Conservation (phyloP, 2,113 vertebrate genomes). For the Globicephala melas region DNA sequence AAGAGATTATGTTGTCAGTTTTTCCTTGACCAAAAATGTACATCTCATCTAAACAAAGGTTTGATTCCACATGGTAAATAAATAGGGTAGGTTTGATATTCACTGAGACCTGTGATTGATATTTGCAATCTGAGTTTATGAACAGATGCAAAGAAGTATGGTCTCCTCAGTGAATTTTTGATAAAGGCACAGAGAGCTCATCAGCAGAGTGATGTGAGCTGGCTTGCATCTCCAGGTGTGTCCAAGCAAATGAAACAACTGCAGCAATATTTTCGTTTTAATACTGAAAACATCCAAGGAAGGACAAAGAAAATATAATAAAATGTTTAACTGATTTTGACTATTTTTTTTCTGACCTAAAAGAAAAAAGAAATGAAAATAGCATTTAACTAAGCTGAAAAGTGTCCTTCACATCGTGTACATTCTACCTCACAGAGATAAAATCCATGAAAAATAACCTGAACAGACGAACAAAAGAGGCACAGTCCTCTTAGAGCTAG, state of each 20-base stretch:
- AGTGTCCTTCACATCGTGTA: not conserved
- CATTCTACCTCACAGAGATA: not conserved
- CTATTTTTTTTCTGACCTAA: not conserved
- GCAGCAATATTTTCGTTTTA: rapidly evolving
- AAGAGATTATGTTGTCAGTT: not conserved
- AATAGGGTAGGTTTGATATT: not conserved
- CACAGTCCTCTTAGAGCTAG: not conserved
- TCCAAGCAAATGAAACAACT: not conserved
- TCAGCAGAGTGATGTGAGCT: not conserved
- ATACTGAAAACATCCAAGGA: not conserved
- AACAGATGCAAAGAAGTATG: not conserved
- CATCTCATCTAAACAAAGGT: not conserved
- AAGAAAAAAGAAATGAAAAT: conserved; percentile 26
- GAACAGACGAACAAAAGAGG: not conserved
- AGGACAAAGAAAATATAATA: not conserved
- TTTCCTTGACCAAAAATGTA: not conserved
- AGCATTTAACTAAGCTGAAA: not conserved
- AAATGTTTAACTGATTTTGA: not conserved
- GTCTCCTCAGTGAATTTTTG: not conserved
- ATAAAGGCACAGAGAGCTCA: not conserved
- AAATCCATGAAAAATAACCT: not conserved
- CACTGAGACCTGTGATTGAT: not conserved
- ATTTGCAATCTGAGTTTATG: not conserved
- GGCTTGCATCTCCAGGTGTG: not conserved
- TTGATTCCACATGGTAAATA: not conserved